Evolutionary conservation across 92 coral and sea anemone genomes (phyloP).

Genomic region (Parazoanthus atlanticus): DNA sequence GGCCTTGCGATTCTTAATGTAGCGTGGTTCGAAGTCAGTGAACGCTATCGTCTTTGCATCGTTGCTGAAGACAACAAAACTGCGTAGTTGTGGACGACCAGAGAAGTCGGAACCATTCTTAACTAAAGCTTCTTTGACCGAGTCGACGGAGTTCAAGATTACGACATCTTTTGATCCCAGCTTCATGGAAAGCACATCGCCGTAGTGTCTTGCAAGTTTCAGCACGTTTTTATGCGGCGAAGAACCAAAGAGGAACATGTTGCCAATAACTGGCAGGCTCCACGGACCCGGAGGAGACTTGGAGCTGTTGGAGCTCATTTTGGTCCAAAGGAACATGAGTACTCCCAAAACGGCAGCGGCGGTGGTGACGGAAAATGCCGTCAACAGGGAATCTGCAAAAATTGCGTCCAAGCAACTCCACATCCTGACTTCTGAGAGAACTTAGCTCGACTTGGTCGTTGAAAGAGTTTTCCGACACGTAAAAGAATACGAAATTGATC

Average conservation of each 20-base stretch:
- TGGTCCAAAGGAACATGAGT: conserved; percentile 19
- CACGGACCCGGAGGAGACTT: conserved; percentile 91
- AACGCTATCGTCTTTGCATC: conserved; percentile 90
- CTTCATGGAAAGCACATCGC: conserved; percentile 88
- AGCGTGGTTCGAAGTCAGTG: conserved; percentile 82
- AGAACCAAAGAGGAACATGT: conserved; percentile 88
- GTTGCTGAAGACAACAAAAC: conserved; percentile 79
- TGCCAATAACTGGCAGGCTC: conserved; percentile 90
- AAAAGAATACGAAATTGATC: neutral
- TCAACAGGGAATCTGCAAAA: conserved; percentile 35
- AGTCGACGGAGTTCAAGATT: conserved; percentile 83
- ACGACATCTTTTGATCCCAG: conserved; percentile 92
- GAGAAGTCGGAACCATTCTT: conserved; percentile 85
- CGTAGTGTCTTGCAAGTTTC: conserved; percentile 84
- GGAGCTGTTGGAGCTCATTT: conserved; percentile 6
- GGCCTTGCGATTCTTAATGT: conserved; percentile 82
- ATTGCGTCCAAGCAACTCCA: conserved; percentile 34
- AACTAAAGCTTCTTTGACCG: conserved; percentile 93
- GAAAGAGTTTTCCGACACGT: neutral
- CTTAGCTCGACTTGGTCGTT: neutral
- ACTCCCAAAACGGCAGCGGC: conserved; percentile 42
- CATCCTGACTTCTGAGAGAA: neutral
- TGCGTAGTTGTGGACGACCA: conserved; percentile 91
- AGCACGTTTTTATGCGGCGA: conserved; percentile 90
- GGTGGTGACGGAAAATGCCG: conserved; percentile 47